phyloP scores from a whole-genome alignment of 1,140 invertebrate species.

The Drosophila sp. region DNA sequence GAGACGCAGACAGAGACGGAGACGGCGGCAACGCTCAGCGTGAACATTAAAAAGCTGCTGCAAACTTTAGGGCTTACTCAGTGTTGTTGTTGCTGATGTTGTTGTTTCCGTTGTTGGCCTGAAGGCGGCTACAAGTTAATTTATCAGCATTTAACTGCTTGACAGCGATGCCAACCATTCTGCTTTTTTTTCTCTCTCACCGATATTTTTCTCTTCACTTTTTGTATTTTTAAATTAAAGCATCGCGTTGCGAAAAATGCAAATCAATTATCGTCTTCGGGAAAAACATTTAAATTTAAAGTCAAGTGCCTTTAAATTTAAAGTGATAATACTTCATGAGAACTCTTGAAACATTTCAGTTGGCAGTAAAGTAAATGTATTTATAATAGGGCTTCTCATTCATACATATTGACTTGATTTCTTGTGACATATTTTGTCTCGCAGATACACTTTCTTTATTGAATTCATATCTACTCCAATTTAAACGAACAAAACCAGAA shows the following conservation, averaged over 20 bases:
- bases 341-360: no score
- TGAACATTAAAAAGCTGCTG: slow-evolving; percentile 72
- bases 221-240: slow-evolving; percentile 51
- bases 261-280: slow-evolving; percentile 13
- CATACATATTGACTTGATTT: no score
- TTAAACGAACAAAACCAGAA: no score
- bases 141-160: slow-evolving; percentile 80
- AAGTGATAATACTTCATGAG: no score
- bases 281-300: slow-evolving; percentile 3
- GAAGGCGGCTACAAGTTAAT: slow-evolving; percentile 68
- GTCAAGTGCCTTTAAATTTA: not conserved
- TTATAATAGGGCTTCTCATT: no score
- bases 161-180: slow-evolving; percentile 53
- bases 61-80: slow-evolving; percentile 45
- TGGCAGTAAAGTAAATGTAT: no score
- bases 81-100: not conserved
- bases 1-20: slow-evolving; percentile 1
- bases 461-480: no score
- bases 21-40: slow-evolving; percentile 28
- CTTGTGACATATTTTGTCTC: no score
- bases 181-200: not conserved
- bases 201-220: not conserved
- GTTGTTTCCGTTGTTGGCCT: not conserved
- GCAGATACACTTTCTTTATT: no score
- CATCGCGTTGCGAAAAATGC: slow-evolving; percentile 40